A percentile compares a stretch with the other conserved stretches of the same genome.
Conservation (phyloP, 2,888 invertebrate genomes). For the Campopleginae sp. region DNA sequence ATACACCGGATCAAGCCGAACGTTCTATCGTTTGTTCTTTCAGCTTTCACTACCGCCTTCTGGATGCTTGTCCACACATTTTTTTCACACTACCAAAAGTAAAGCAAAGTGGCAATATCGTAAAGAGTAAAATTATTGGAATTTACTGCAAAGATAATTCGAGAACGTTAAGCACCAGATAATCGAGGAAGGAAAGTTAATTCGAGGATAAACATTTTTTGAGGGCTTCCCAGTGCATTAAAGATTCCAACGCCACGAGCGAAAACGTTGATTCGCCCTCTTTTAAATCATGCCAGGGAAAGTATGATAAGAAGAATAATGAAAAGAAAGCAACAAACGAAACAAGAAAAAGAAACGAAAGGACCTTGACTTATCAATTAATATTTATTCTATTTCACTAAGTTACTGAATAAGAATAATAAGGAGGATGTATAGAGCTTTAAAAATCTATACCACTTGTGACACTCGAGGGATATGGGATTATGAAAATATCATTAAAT, state of each 20-base stretch:
- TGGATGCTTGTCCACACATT: not conserved
- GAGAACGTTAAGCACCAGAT: not conserved
- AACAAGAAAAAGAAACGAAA: slow-evolving; percentile 57
- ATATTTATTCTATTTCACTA: slow-evolving; percentile 79
- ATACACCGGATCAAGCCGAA: slow-evolving; percentile 64
- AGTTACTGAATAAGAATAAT: slow-evolving; percentile 66
- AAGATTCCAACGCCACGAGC: slow-evolving; percentile 74
- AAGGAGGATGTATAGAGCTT: slow-evolving; percentile 56
- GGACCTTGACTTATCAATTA: slow-evolving; percentile 75
- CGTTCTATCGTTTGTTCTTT: slow-evolving; percentile 22
- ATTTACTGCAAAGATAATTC: not conserved
- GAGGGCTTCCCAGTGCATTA: slow-evolving; percentile 68
- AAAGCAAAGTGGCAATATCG: not conserved
- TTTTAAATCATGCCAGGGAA: slow-evolving; percentile 74
- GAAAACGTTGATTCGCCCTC: slow-evolving; percentile 64
- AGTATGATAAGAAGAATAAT: slow-evolving; percentile 69
- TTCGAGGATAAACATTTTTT: slow-evolving; percentile 6
- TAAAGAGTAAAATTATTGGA: slow-evolving; percentile 14
- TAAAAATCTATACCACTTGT: slow-evolving; percentile 63
- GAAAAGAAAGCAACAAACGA: slow-evolving; percentile 1
- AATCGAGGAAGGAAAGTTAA: slow-evolving; percentile 12
- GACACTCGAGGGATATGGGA: slow-evolving; percentile 67
- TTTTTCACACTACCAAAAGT: slow-evolving; percentile 5
- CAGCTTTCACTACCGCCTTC: not conserved
- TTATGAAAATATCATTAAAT: slow-evolving; percentile 64